Conservation (phyloP, 2,888 invertebrate species). For the Leptothorax acervorum region DNA sequence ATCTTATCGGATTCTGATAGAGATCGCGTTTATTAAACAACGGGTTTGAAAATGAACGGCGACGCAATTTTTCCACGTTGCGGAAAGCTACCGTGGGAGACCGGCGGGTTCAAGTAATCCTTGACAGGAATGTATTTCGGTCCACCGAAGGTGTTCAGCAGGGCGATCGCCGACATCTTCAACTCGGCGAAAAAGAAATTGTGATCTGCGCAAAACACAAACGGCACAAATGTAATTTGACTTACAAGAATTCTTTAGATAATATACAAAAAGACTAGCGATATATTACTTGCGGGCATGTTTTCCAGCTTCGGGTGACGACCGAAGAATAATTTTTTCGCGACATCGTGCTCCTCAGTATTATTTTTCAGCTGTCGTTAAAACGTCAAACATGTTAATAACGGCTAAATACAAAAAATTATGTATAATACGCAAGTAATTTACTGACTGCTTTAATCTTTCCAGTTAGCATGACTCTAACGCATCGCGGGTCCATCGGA, state of each 20-base stretch:
- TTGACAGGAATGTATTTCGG: constrained; percentile 89
- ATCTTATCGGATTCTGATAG: not conserved
- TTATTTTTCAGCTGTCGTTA: constrained; percentile 86
- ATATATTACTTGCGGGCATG: constrained; percentile 87
- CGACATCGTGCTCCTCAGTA: constrained; percentile 87
- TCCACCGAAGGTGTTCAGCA: constrained; percentile 94
- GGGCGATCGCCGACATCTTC: constrained; percentile 90
- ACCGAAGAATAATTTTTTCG: constrained; percentile 89
- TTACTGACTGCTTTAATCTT: constrained; percentile 88
- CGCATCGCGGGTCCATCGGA: constrained; percentile 92
- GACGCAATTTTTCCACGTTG: not conserved
- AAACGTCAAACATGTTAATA: constrained; percentile 41
- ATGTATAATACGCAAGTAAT: not conserved
- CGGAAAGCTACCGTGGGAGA: not conserved
- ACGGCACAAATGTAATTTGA: not conserved
- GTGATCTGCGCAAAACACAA: constrained; percentile 87
- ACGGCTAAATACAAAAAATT: constrained; percentile 1
- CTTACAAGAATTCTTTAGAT: not conserved
- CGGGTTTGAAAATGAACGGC: not conserved
- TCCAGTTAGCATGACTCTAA: constrained; percentile 90
- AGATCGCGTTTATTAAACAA: not conserved
- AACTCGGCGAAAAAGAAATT: constrained; percentile 93
- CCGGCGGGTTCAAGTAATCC: constrained; percentile 87
- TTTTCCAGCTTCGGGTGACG: constrained; percentile 90
- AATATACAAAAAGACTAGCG: not conserved